Conservation (phyloP, 2,797 vertebrate genomes). For the Perodicticus potto region DNA sequence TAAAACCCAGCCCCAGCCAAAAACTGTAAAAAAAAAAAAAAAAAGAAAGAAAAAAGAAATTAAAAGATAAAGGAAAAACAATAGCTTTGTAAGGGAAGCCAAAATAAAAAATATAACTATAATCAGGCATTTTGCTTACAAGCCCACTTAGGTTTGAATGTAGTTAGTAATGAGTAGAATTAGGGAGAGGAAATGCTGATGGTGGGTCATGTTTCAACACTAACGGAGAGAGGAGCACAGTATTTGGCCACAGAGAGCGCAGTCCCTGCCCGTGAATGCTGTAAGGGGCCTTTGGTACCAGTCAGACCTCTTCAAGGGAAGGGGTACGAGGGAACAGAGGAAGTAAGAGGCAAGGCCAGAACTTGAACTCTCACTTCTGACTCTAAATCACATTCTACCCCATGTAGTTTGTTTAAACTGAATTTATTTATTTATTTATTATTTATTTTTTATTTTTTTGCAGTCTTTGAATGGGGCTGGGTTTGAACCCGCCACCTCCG, state of each 20-base stretch:
- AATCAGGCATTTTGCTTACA: background rate
- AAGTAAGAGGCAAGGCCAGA: background rate
- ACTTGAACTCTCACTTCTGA: background rate
- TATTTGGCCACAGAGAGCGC: background rate
- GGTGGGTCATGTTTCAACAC: background rate
- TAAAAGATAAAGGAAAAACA: background rate
- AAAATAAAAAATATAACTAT: background rate
- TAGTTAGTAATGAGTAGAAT: constrained; percentile 26
- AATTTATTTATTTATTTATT: background rate
- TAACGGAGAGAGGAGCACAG: background rate
- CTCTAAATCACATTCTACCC: background rate
- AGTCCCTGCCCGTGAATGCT: background rate
- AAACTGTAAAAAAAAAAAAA: no score
- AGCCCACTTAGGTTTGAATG: background rate
- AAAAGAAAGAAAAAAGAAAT: background rate
- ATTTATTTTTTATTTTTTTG: no score
- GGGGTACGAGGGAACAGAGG: background rate
- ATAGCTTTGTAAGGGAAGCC: background rate
- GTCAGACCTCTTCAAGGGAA: background rate
- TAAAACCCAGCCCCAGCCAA: no score
- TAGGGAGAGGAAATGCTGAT: background rate
- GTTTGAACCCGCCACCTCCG: no score
- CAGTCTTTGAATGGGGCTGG: no score
- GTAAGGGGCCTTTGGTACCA: background rate
- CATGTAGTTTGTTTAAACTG: background rate